phyloP scores from a whole-genome alignment of 2,888 invertebrate genomes.

The Spialia ferax region DNA sequence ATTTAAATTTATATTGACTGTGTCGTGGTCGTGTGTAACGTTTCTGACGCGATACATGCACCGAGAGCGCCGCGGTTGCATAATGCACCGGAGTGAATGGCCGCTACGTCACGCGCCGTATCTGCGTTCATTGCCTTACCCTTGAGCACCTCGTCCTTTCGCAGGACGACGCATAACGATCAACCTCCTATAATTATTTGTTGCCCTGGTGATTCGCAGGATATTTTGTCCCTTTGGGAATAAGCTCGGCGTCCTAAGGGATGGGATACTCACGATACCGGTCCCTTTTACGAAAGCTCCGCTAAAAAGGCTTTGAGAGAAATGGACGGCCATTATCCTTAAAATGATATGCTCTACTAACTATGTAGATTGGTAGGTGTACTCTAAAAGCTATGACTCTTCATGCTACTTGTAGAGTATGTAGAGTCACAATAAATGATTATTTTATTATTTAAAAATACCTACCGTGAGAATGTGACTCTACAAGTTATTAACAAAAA shows the following conservation, averaged over 20 bases:
- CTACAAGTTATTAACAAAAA: no score
- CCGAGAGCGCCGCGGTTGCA: constrained; percentile 38
- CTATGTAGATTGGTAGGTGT: no score
- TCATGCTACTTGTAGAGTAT: no score
- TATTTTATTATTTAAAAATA: no score
- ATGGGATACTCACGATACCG: constrained; percentile 22
- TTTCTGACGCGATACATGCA: constrained; percentile 6
- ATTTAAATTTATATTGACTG: no score
- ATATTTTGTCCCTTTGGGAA: constrained; percentile 88
- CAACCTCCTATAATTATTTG: constrained; percentile 69
- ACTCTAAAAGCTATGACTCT: no score
- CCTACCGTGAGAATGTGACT: no score
- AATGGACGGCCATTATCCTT: not conserved
- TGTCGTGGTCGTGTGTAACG: not conserved
- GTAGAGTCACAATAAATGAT: no score
- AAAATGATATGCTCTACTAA: no score
- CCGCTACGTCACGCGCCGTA: constrained; percentile 70
- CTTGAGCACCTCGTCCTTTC: constrained; percentile 79
- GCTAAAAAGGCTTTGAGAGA: not conserved
- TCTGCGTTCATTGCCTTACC: constrained; percentile 60
- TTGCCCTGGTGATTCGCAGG: constrained; percentile 82
- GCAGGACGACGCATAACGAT: constrained; percentile 72
- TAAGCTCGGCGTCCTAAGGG: constrained; percentile 71
- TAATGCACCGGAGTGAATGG: constrained; percentile 62
- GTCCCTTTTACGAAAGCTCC: not conserved